Evolutionary conservation across 2,113 vertebrate species (phyloP).

Genomic region (Misgurnus mizolepis): DNA sequence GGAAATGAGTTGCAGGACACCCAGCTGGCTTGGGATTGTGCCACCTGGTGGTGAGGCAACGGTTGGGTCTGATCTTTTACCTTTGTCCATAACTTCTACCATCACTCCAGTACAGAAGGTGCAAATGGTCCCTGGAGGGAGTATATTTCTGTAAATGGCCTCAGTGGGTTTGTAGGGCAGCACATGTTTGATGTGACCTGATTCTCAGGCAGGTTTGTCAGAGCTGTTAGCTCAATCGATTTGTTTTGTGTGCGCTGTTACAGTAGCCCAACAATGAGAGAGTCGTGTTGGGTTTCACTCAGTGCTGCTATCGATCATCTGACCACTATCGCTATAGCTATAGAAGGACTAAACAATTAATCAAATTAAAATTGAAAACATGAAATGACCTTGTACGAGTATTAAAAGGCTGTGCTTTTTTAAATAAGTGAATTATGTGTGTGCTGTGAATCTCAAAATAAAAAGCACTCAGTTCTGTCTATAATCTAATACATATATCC

Average conservation of each 20-base stretch:
- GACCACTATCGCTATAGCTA: background rate
- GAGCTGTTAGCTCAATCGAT: conserved; percentile 31
- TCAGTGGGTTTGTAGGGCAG: conserved; percentile 3
- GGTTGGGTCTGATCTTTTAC: background rate
- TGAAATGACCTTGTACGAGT: no score
- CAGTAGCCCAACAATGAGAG: conserved; percentile 2
- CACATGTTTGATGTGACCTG: background rate
- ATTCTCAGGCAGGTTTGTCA: background rate
- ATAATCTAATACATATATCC: no score
- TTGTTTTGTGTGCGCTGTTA: conserved; percentile 25
- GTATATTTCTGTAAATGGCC: background rate
- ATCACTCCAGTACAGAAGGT: background rate
- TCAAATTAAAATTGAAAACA: no score
- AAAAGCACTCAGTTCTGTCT: no score
- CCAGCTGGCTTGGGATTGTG: conserved; percentile 2
- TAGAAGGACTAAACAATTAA: no score
- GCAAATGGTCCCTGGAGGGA: background rate
- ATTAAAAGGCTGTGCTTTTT: no score
- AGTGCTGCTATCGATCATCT: background rate
- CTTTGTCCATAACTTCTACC: background rate
- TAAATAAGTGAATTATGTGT: no score
- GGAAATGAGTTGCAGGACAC: conserved; percentile 2
- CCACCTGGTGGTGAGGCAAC: conserved; percentile 54
- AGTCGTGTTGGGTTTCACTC: conserved; percentile 10
- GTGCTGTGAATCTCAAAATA: no score